These are phyloP conservation scores for Tetanocera ferruginea DNA, from an alignment of 2,888 invertebrate genomes.

Conservation along the genomic window DNA sequence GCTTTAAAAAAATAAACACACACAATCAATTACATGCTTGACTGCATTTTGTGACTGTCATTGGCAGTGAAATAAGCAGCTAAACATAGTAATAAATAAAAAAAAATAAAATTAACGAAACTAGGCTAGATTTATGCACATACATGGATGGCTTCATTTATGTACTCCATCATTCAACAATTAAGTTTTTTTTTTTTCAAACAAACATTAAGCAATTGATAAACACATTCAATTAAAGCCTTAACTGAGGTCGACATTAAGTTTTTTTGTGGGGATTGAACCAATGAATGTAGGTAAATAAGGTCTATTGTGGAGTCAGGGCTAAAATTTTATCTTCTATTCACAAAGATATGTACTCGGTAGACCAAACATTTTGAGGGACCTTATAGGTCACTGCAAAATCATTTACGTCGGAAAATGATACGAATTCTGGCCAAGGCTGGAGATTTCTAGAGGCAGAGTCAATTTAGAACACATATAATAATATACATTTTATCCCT, in stretches of 20 bases:
- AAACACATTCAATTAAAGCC: background rate
- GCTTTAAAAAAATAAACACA: background rate
- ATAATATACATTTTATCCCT: no score
- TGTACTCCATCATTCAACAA: background rate
- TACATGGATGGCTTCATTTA: background rate
- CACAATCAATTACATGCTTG: slow-evolving; percentile 5
- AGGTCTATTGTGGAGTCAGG: no score
- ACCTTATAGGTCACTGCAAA: no score
- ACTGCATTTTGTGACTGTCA: background rate
- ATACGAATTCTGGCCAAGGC: no score
- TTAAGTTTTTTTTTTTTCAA: background rate
- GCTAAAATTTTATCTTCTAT: no score
- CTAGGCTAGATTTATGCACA: background rate
- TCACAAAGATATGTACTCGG: no score
- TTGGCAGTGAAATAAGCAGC: background rate
- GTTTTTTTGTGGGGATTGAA: no score
- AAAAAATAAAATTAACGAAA: background rate
- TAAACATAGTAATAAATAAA: background rate
- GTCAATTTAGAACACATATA: no score
- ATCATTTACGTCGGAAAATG: no score
- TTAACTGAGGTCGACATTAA: background rate
- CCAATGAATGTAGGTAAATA: no score
- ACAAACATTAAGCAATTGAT: background rate
- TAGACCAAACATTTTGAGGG: no score
- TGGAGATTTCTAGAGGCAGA: no score